phyloP scores from a whole-genome alignment of 2,888 invertebrate species.

The Isotomurus palustris region DNA sequence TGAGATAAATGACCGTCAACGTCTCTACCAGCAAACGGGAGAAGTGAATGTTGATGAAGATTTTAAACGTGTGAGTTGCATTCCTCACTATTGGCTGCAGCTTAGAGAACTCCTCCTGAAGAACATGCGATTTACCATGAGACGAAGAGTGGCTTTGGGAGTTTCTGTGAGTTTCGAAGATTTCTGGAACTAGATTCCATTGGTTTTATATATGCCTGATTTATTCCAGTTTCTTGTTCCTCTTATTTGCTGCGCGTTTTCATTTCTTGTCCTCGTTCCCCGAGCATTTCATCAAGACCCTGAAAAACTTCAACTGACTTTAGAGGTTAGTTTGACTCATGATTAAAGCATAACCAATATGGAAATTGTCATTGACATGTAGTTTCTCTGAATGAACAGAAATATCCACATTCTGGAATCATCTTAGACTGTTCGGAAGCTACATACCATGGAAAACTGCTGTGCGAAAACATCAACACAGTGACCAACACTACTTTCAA shows the following conservation, averaged over 20 bases:
- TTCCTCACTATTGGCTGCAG: background rate
- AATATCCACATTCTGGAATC: too few species aligned
- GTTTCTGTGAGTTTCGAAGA: too few species aligned
- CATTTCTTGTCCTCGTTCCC: background rate
- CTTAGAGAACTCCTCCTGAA: conserved; percentile 1
- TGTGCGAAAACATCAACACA: background rate
- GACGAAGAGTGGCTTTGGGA: background rate
- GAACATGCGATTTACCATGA: background rate
- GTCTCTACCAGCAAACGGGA: background rate
- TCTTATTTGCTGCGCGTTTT: background rate
- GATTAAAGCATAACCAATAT: too few species aligned
- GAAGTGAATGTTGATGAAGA: conserved; percentile 1
- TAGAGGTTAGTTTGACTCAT: too few species aligned
- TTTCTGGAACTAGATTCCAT: too few species aligned
- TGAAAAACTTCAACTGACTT: background rate
- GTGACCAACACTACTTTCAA: background rate
- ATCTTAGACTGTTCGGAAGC: background rate
- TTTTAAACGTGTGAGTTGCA: background rate
- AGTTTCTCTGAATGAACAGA: too few species aligned
- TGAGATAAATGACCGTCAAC: conserved; percentile 2
- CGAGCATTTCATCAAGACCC: background rate
- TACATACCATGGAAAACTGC: background rate
- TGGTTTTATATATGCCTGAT: background rate
- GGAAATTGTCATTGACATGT: too few species aligned
- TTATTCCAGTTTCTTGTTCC: background rate